Percentiles rank a stretch among this genome's conserved stretches.
These are phyloP conservation scores for Aphelinus atriplicis DNA, from an alignment of 1,140 invertebrate species.

Conservation along the genomic window DNA sequence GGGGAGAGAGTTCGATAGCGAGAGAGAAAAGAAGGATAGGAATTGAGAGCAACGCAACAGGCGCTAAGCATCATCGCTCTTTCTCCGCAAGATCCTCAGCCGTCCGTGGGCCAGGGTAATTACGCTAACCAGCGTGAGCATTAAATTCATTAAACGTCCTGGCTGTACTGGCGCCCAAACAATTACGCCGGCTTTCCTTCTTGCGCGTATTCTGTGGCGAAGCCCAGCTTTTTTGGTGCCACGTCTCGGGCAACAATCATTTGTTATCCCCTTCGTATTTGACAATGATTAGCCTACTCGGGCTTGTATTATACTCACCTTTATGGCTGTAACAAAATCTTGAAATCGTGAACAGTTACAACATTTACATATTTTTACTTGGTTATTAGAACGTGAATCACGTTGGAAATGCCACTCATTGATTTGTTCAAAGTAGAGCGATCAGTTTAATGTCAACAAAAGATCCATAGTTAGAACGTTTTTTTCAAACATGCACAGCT, in stretches of 20 bases:
- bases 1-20: conserved; percentile 39
- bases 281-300: not conserved
- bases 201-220: too few species aligned
- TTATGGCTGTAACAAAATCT: too few species aligned
- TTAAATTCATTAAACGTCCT: conserved; percentile 50
- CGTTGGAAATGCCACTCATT: too few species aligned
- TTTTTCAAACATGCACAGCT: too few species aligned
- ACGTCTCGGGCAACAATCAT: not conserved
- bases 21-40: conserved; percentile 45
- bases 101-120: conserved; percentile 51
- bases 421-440: too few species aligned
- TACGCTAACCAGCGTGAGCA: conserved; percentile 55
- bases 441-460: too few species aligned
- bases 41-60: conserved; percentile 53
- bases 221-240: too few species aligned
- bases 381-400: too few species aligned
- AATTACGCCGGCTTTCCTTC: not conserved
- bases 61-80: conserved; percentile 60
- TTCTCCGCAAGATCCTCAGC: conserved; percentile 40
- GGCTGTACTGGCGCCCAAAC: conserved; percentile 1
- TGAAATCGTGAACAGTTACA: too few species aligned
- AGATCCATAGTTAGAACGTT: too few species aligned
- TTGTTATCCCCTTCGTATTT: conserved; percentile 9
- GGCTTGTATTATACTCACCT: too few species aligned
- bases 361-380: too few species aligned